A percentile compares a stretch with the other conserved stretches of the same genome.
Conservation (phyloP, 2,797 vertebrate species). For the Distichodus sexfasciatus region DNA sequence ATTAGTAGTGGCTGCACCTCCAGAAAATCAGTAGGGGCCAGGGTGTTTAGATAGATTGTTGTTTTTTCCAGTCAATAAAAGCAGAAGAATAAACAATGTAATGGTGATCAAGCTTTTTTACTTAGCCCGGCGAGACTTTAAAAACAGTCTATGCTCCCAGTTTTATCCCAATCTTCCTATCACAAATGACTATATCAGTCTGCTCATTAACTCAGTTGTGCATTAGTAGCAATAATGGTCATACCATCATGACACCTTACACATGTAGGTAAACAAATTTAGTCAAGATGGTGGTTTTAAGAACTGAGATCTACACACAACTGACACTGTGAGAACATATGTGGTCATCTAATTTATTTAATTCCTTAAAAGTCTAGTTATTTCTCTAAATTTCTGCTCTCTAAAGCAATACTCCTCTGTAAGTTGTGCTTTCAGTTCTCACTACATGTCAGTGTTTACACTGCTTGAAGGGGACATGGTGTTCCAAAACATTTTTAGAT, state of each 20-base stretch:
- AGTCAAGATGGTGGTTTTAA: too few relatives aligned
- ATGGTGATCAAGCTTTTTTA: constrained; percentile 10
- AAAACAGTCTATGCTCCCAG: neutral
- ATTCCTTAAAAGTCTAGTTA: neutral
- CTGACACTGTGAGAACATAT: neutral
- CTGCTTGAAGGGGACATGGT: neutral
- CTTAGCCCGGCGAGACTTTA: neutral
- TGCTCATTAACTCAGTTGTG: too few relatives aligned
- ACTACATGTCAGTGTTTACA: neutral
- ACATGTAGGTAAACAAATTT: too few relatives aligned
- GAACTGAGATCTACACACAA: neutral
- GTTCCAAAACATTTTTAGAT: neutral
- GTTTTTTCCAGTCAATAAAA: constrained; percentile 6
- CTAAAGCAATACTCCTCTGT: neutral
- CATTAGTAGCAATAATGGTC: too few relatives aligned
- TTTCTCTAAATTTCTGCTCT: neutral
- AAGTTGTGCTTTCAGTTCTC: neutral
- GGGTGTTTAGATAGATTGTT: constrained; percentile 11
- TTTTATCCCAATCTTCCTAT: too few relatives aligned
- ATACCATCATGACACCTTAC: too few relatives aligned
- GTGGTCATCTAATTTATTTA: neutral
- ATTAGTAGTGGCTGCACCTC: constrained; percentile 11
- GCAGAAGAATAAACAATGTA: constrained; percentile 11
- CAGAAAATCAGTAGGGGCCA: constrained; percentile 6
- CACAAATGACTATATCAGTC: too few relatives aligned